Evolutionary conservation across 2,888 invertebrate genomes (phyloP), one percentile per base, ranked within the genome.

Genomic region (Epinotia demarniana): DNA sequence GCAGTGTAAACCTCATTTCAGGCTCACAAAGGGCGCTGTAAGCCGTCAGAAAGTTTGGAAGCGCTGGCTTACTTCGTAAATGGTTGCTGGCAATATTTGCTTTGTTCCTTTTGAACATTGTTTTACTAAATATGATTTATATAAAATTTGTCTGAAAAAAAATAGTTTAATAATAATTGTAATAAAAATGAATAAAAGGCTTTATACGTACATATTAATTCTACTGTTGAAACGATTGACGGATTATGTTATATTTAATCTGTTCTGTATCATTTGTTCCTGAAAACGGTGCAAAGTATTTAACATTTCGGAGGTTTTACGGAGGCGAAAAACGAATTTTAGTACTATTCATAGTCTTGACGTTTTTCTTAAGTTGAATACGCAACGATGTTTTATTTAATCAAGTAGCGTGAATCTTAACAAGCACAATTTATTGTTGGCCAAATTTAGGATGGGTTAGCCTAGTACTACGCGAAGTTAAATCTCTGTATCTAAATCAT

Each of bases 1-100:
- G 68, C 73, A 67, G 76, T 77, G 80, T 77, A 80, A 82, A 80
- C 78, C 80, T 80, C 79, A 80, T 81, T 81, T 81, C 79, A 79
- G 73, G 57, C 74, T 72, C 81, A 83, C 82, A 82, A 83, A 81
- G 80, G 80, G 73, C 60, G 61, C 77, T 73, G 72, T 78, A 78
- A 80, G 80, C 80, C 75, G 78, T 77, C 79, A 78, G 77, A 81
- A 80, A 80, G 70, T 79, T 79, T 78, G 64, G 68, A 46, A 77
- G 77, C 80, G 74, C 72, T 72, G 68, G 77, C 77, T 78, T 77
- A 77, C 75, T 71, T 68, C 74, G 73, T 75, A 74, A 77, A 73
- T 69, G 76, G 74, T 76, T 66, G 74, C 66, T 55, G 61, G 73
- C 68, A 77, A 67, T 60, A 58, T 67, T 77, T 72, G 61, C 57